Evolutionary conservation across 1,140 invertebrate species (phyloP).

Genomic region (Andrena cerasifolii): DNA sequence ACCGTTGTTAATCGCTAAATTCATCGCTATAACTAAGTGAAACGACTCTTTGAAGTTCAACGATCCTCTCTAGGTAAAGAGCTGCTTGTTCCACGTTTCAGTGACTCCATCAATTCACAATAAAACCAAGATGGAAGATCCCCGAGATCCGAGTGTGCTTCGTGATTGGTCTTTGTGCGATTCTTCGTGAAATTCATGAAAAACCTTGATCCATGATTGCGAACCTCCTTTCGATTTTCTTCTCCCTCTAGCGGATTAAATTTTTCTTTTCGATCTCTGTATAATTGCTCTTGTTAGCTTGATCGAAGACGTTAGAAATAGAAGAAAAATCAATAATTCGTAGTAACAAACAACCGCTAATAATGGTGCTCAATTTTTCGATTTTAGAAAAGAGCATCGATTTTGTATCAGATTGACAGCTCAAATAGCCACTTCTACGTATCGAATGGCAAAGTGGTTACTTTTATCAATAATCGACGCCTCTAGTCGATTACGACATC

Average conservation of each 20-base stretch:
- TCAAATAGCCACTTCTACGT: background rate
- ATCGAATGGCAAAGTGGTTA: background rate
- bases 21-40: background rate
- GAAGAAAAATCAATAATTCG: no score
- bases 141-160: conserved; percentile 1
- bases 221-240: conserved; percentile 7
- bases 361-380: no score
- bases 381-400: no score
- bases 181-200: conserved; percentile 27
- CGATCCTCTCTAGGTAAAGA: background rate
- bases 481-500: no score
- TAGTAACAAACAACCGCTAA: no score
- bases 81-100: background rate
- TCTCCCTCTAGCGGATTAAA: background rate
- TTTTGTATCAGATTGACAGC: background rate
- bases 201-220: conserved; percentile 14
- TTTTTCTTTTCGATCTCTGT: background rate
- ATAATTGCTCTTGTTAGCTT: background rate
- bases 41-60: background rate
- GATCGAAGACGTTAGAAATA: background rate
- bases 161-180: conserved; percentile 46
- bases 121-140: conserved; percentile 17
- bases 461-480: no score
- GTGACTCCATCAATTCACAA: conserved; percentile 6
- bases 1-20: no score